Base-by-base conservation (phyloP, 2,797 vertebrate genomes). In the Sebastes glaucus region DNA sequence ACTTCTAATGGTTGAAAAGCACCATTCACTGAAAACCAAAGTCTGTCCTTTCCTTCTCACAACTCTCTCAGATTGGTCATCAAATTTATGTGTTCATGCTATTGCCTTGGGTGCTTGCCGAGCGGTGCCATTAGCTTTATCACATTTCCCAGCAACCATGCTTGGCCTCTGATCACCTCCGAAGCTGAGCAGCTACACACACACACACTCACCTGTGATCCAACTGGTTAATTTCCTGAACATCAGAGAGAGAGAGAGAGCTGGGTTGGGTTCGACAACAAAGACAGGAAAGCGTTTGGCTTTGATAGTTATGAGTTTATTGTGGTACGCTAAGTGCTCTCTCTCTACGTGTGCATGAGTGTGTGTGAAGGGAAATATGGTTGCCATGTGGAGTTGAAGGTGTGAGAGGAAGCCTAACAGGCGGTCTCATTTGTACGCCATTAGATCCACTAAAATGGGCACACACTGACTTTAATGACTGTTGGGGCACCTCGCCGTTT, bases 241-340 rank as follows among this genome's bases (percentile, higher is more conserved):
- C 85, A 92, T 92, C 87, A 92, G 84, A 92, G 75, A 62, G 61
- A 71, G 61, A 35, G 33, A 64, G 11, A 62, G 23, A 65, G 33
- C 46, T 8, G 55, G 59, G 67, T 73, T 28, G 75, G 66, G 28
- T 82, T 53, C 3, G 11, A 83, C 87, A 88, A 93, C 90, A 94
- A 91, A 93, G 89, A 83, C 83, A 56, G 90, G 90, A 92, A 92
- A 81, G 64, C 72, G 78, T 83, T 88, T 77, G 77, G 49, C 89
- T 94, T 93, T 94, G 91, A 95, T 92, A 81, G 87, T 90, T 87
- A 83, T 84, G 85, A 68, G 84, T 63, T 78, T 84, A 91, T 90
- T 92, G 88, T 91, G 86, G 80, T 56, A 30, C 22, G 68, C 71
- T 81, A 55, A 81, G 82, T 81, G 68, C 80, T 83, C 80, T 84